Base-by-base conservation (phyloP, 2,888 invertebrate genomes). In the Azorinus chamasolen region DNA sequence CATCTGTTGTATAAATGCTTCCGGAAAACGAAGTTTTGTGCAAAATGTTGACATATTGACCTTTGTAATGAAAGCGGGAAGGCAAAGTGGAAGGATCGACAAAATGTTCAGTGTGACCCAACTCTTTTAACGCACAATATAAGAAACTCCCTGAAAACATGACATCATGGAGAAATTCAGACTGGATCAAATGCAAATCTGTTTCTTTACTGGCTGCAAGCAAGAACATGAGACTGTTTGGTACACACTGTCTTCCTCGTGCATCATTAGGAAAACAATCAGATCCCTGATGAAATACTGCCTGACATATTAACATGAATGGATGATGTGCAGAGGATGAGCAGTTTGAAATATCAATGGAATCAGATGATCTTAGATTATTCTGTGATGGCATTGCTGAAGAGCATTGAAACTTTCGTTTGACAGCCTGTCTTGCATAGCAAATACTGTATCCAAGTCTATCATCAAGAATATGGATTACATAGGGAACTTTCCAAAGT, bases 71-170 rank as follows among this genome's bases (percentile, higher is more conserved):
- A 45, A 45, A 18, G 45, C 45, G 45, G n/a, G n/a, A 18, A 45
- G 45, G 45, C 45, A 45, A 45, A 45, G n/a, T 18, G n/a, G n/a
- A n/a, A 45, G 45, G 45, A 20, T 45, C 45, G n/a, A 45, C 45
- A 45, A 45, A 45, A 18, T 45, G 18, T 45, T n/a, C 20, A 18
- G 45, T 45, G n/a, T n/a, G 14, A 18, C 20, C 18, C 20, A 45
- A 20, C n/a, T 20, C 18, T n/a, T 18, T 18, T 16, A 45, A 18
- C 18, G 45, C 45, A 45, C 45, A 45, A 45, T 45, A 45, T 45
- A 45, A 20, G 20, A 18, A 20, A 20, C 45, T 45, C n/a, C 45
- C 45, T 18, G 45, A n/a, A 45, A 45, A 45, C n/a, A 45, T n/a
- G 20, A 45, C 45, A 45, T 45, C 45, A 45, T 45, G n/a, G 18